Conservation (phyloP, 2,113 vertebrate genomes). For the Cololabis saira region DNA sequence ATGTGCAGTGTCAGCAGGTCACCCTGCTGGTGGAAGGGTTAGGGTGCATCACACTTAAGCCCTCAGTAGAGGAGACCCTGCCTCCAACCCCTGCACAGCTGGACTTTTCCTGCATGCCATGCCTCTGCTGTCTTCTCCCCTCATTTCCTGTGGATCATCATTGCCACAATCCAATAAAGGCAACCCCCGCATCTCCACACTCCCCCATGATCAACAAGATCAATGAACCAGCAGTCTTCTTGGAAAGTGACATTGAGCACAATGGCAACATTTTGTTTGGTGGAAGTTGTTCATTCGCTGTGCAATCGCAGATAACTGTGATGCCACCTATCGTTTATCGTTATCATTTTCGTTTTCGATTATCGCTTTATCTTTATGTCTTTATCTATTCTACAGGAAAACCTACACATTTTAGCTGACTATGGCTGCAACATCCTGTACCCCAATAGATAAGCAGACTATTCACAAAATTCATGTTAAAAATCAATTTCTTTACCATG, state of each 20-base stretch:
- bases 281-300: too few species aligned
- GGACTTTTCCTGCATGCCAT: conserved; percentile 1
- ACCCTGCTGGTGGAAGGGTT: neutral
- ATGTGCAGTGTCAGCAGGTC: conserved; percentile 15
- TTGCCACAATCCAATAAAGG: neutral
- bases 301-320: too few species aligned
- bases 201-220: neutral
- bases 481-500: too few species aligned
- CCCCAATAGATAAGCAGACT: too few species aligned
- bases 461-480: too few species aligned
- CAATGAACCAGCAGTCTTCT: neutral
- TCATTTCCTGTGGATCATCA: conserved; percentile 7
- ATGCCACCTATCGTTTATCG: too few species aligned
- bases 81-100: neutral
- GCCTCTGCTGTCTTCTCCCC: conserved; percentile 6
- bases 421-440: too few species aligned
- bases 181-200: neutral
- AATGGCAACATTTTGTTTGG: too few species aligned
- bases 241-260: neutral
- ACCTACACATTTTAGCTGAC: too few species aligned
- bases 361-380: too few species aligned
- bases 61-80: neutral
- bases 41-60: neutral
- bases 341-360: too few species aligned
- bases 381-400: too few species aligned